Conservation (phyloP, 2,888 invertebrate species). For the Marronus borbonicus region DNA sequence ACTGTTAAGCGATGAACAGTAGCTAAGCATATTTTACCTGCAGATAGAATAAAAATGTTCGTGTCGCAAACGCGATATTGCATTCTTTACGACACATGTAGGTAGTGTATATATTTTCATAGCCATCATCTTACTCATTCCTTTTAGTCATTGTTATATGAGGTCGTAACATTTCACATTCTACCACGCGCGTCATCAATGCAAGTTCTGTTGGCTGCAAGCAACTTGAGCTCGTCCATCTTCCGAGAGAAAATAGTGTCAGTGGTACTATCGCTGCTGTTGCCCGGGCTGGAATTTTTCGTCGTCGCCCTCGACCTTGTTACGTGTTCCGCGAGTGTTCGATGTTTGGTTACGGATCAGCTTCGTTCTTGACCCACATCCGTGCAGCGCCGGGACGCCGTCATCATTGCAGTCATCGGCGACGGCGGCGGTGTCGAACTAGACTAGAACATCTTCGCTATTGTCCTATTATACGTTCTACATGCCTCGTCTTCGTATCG, state of each 20-base stretch:
- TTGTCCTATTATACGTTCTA: neutral
- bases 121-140: neutral
- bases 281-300: constrained; percentile 42
- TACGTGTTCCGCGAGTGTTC: constrained; percentile 38
- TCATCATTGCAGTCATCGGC: constrained; percentile 2
- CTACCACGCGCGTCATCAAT: neutral
- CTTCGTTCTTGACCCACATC: constrained; percentile 44
- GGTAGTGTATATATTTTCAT: no score
- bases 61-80: no score
- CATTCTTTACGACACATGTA: no score
- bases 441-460: constrained; percentile 20
- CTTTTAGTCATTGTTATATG: neutral
- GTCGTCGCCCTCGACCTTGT: constrained; percentile 45
- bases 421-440: constrained; percentile 23
- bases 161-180: neutral
- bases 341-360: constrained; percentile 41
- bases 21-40: no score
- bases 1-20: no score
- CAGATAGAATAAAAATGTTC: no score
- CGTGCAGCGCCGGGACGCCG: constrained; percentile 40
- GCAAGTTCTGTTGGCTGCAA: neutral
- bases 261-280: neutral
- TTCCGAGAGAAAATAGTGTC: neutral
- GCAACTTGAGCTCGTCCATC: constrained; percentile 16
- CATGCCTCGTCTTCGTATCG: neutral